A percentile compares a stretch with the other conserved stretches of the same genome.
phyloP scores from a whole-genome alignment of 2,113 vertebrate genomes.

The Pteronura brasiliensis region DNA sequence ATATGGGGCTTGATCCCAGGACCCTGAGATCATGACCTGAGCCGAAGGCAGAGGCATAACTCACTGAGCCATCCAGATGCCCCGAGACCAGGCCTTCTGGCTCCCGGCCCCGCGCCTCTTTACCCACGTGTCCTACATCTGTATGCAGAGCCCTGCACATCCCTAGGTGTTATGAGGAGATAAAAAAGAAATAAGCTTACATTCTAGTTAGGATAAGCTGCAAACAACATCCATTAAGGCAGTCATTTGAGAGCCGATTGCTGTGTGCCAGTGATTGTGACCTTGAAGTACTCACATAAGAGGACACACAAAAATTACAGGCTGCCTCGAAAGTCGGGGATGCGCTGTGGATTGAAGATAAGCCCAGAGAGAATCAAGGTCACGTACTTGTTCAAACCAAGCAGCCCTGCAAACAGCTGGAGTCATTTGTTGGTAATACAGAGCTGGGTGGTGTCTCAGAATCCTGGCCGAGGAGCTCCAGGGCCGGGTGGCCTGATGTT shows the following conservation, averaged over 20 bases:
- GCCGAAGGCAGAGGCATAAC: no score
- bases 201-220: constrained; percentile 63
- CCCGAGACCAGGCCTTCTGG: not conserved
- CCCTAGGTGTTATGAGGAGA: constrained; percentile 58
- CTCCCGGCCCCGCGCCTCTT: not conserved
- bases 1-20: no score
- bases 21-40: no score
- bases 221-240: constrained; percentile 67
- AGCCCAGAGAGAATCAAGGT: constrained; percentile 51
- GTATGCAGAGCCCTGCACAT: not conserved
- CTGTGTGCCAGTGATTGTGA: constrained; percentile 56
- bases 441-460: not conserved
- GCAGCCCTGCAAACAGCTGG: not conserved
- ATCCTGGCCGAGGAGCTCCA: not conserved
- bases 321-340: constrained; percentile 31
- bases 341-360: constrained; percentile 46
- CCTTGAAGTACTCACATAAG: constrained; percentile 59
- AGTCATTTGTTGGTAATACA: not conserved
- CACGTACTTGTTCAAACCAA: not conserved
- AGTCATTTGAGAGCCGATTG: constrained; percentile 62
- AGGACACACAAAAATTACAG: constrained; percentile 51
- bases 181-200: constrained; percentile 57
- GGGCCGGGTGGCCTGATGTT: not conserved
- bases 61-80: no score
- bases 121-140: not conserved